phyloP scores from a whole-genome alignment of 2,888 invertebrate genomes.

The Stenotaenia linearis region DNA sequence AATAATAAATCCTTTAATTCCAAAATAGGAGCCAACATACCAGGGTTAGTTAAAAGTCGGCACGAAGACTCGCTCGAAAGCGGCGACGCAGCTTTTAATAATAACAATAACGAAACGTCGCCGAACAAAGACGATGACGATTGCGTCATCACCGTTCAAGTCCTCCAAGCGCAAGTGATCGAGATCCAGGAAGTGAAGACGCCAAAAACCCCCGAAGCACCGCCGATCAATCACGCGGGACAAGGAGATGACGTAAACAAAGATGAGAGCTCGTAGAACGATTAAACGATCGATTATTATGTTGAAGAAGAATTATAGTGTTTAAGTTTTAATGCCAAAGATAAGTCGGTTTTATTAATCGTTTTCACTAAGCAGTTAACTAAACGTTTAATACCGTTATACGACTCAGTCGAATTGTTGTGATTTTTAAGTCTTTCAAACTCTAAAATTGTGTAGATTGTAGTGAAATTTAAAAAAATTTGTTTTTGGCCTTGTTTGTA shows the following conservation, averaged over 20 bases:
- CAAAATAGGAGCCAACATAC: background rate
- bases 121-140: background rate
- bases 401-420: background rate
- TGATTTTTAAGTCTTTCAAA: background rate
- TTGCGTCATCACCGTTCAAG: constrained; percentile 1
- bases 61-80: background rate
- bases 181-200: constrained; percentile 5
- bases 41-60: background rate
- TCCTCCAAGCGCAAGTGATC: constrained; percentile 10
- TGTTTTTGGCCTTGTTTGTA: background rate
- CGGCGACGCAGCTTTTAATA: background rate
- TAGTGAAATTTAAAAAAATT: background rate
- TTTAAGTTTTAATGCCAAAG: too few relatives aligned
- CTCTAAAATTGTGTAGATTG: background rate
- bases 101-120: background rate
- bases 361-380: too few relatives aligned
- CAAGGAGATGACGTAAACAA: background rate
- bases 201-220: background rate
- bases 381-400: too few relatives aligned
- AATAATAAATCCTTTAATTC: too few relatives aligned
- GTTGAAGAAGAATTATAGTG: too few relatives aligned
- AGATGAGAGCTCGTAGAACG: background rate
- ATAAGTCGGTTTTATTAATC: too few relatives aligned
- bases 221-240: background rate
- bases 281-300: too few relatives aligned